Conservation (phyloP, 2,888 invertebrate species). For the Clistopyga incitator region DNA sequence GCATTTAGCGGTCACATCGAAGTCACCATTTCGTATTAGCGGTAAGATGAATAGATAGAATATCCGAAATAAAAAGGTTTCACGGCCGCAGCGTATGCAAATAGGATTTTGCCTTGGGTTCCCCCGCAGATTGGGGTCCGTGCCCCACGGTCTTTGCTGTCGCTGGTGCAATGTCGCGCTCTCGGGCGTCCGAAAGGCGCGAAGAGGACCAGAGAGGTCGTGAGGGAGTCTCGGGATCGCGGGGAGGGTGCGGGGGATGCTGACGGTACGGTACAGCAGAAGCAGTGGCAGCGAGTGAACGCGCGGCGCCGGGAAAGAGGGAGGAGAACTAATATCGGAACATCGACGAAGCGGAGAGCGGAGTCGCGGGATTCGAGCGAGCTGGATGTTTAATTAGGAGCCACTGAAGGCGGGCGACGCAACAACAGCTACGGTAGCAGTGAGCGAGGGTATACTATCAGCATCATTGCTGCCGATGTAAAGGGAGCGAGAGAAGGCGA, state of each 20-base stretch:
- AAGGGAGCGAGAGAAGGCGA: conserved; percentile 45
- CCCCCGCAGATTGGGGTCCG: conserved; percentile 13
- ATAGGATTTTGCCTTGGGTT: conserved; percentile 1
- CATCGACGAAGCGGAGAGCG: conserved; percentile 82
- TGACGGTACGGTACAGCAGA: conserved; percentile 28
- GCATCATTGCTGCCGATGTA: conserved; percentile 55
- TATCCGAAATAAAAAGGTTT: background rate
- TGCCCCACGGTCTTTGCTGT: conserved; percentile 16
- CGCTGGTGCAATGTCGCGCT: conserved; percentile 50
- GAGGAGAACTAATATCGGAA: conserved; percentile 82
- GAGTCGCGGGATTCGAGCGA: conserved; percentile 80
- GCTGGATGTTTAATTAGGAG: conserved; percentile 84
- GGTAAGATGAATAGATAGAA: background rate
- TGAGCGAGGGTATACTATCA: conserved; percentile 54
- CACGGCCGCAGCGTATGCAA: background rate
- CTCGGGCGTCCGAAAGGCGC: conserved; percentile 64
- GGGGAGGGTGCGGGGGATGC: conserved; percentile 22
- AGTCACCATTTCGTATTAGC: background rate
- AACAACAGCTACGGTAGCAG: conserved; percentile 58
- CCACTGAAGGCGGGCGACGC: conserved; percentile 66
- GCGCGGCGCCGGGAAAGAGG: conserved; percentile 64
- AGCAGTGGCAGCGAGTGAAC: conserved; percentile 61
- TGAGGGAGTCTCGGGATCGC: conserved; percentile 35
- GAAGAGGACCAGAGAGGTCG: conserved; percentile 66
- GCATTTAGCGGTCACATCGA: background rate